Percentiles rank a stretch among this genome's conserved stretches.
phyloP scores from a whole-genome alignment of 2,113 vertebrate species.

The Seriola aureovittata region DNA sequence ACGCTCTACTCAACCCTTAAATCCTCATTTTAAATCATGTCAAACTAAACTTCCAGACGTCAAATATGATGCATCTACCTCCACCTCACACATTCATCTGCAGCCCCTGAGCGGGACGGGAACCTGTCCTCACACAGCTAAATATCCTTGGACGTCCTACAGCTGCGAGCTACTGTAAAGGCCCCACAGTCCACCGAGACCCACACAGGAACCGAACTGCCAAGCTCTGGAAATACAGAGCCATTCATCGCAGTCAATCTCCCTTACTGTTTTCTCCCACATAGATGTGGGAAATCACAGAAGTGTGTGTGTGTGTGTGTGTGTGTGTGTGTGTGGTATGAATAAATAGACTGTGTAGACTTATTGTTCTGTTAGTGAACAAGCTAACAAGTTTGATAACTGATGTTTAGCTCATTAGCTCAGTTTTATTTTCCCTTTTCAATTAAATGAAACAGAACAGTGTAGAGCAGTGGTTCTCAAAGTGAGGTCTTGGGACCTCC shows the following conservation, averaged over 20 bases:
- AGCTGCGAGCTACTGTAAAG: conserved; percentile 29
- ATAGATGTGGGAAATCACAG: conserved; percentile 58
- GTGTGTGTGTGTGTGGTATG: conserved; percentile 7
- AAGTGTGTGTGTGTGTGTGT: conserved; percentile 13
- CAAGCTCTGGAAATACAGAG: conserved; percentile 46
- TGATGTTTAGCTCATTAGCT: not conserved
- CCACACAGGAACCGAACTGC: conserved; percentile 43
- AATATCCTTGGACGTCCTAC: conserved; percentile 40
- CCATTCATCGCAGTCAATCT: conserved; percentile 50
- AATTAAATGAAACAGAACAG: too few species aligned
- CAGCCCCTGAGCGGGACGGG: conserved; percentile 5
- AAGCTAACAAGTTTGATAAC: not conserved
- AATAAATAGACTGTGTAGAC: not conserved
- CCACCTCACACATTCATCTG: not conserved
- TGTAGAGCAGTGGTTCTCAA: too few species aligned
- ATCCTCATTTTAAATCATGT: not conserved
- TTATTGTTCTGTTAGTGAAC: not conserved
- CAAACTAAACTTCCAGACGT: not conserved
- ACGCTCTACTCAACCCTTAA: not conserved
- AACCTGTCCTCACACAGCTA: conserved; percentile 20
- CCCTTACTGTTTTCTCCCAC: conserved; percentile 60
- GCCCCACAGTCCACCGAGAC: conserved; percentile 36
- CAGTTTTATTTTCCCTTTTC: too few species aligned
- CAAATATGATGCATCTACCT: not conserved
- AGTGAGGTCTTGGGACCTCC: too few species aligned